A percentile compares a stretch with the other conserved stretches of the same genome.
These are phyloP conservation scores for Eospalax fontanierii DNA, from an alignment of 2,797 vertebrate genomes.

Conservation along the genomic window DNA sequence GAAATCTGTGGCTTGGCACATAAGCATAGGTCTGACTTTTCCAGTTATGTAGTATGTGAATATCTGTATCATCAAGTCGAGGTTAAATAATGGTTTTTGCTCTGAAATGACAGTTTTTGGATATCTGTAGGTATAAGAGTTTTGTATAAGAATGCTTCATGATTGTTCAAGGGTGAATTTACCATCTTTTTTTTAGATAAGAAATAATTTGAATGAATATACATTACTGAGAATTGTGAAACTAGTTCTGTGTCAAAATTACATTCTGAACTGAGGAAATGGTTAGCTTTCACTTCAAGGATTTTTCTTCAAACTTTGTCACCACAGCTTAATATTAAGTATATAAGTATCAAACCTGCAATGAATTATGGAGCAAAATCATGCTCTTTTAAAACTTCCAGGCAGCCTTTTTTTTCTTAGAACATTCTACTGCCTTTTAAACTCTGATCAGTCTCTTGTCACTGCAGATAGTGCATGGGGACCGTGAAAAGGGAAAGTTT, in stretches of 20 bases:
- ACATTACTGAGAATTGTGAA: constrained; percentile 56
- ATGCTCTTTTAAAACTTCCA: constrained; percentile 30
- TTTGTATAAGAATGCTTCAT: constrained; percentile 45
- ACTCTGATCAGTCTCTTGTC: neutral
- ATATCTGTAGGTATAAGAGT: constrained; percentile 44
- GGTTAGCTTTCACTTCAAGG: constrained; percentile 26
- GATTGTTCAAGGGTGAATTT: neutral
- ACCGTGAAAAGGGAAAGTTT: constrained; percentile 9
- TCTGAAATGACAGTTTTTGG: constrained; percentile 34
- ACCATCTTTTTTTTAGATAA: constrained; percentile 36
- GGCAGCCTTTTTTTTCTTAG: neutral
- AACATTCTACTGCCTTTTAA: constrained; percentile 61
- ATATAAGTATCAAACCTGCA: neutral
- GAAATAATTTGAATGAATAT: constrained; percentile 65
- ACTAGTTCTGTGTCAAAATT: constrained; percentile 59
- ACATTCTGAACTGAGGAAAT: constrained; percentile 66
- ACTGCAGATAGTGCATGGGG: neutral
- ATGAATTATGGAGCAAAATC: constrained; percentile 14
- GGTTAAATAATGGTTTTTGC: constrained; percentile 29
- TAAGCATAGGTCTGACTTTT: neutral
- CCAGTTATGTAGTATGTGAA: neutral
- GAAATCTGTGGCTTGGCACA: neutral
- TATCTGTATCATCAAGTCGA: constrained; percentile 4
- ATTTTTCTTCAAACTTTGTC: constrained; percentile 44
- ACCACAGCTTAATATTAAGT: constrained; percentile 42